These are phyloP conservation scores for Cavia porcellus DNA, from an alignment of 2,113 vertebrate species.

Conservation along the genomic window DNA sequence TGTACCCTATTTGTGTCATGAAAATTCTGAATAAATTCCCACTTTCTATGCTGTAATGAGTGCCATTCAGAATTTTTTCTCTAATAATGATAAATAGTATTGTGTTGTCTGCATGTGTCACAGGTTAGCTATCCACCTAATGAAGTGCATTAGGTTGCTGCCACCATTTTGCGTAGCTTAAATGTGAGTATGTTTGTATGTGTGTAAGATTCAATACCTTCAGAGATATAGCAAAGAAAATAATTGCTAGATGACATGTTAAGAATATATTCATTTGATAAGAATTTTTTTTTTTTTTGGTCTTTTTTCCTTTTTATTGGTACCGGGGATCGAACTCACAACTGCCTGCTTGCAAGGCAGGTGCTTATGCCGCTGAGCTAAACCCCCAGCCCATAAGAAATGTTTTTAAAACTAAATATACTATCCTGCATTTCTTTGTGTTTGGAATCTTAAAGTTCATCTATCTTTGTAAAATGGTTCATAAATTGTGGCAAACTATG, in stretches of 20 bases:
- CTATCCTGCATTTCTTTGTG: neutral
- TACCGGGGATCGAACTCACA: no score
- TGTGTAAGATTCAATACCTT: neutral
- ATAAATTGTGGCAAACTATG: neutral
- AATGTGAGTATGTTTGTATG: neutral
- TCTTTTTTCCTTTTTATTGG: no score
- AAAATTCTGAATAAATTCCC: neutral
- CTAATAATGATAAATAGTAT: neutral
- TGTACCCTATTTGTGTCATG: neutral
- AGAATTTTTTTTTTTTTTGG: neutral
- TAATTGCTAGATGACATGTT: neutral
- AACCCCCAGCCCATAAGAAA: neutral
- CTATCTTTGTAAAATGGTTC: neutral
- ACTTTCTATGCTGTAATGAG: neutral
- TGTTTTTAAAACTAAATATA: neutral
- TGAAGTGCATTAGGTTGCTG: neutral
- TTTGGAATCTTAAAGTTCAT: neutral
- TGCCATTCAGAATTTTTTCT: neutral
- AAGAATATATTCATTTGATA: neutral
- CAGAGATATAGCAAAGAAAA: neutral
- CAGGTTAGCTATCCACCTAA: neutral
- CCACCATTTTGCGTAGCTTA: neutral
- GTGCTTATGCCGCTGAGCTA: no score
- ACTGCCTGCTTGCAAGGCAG: no score
- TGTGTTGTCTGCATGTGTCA: neutral